Evolutionary conservation across 2,888 invertebrate species (phyloP), one percentile per base, ranked within the genome.

Genomic region (Chymomyza procnemis): DNA sequence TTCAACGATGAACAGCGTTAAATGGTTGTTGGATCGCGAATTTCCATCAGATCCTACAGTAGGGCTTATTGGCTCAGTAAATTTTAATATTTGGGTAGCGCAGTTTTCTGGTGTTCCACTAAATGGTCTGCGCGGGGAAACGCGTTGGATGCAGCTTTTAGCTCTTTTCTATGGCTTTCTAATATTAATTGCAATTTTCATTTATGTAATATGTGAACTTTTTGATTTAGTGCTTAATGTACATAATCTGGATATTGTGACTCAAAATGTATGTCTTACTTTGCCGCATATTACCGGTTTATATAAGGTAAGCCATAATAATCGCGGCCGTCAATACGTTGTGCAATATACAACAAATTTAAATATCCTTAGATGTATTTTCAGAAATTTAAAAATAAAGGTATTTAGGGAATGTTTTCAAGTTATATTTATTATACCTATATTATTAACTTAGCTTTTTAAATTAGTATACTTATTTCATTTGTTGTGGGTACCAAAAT

Each of bases 261-360:
- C 71, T 1, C 71, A 75, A 19, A 75, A 75, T 56, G 2, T 68
- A 22, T 71, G 73, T 21, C 59, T 75, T 19, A 56, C 67, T 9
- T 56, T 62, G 16, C 59, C 67, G 4, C 67, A 64, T 59, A 19
- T 67, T 14, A 55, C 59, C 8, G 63, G 63, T 48, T 55, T 63
- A 19, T 56, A 55, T 41, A 67, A 67, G 55, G 63, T 64, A 18
- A 21, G 63, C 12, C 1, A 3, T 12, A 41, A 41, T 41, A 12
- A 41, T 9, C 34, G 30, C 34, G 12, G 6, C 30, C 9, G 3
- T 41, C 34, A 26, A 26, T 41, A 12, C 3, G 34, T 4, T 26
- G 8, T 6, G 26, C 26, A 26, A 26, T 26, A 1, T 26, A 26
- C 3, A 22, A 22, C 6, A 26, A 26, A 8, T 26, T 8, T 26